These are phyloP conservation scores for Prionailurus bengalensis DNA, from an alignment of 2,113 vertebrate species.

Conservation along the genomic window DNA sequence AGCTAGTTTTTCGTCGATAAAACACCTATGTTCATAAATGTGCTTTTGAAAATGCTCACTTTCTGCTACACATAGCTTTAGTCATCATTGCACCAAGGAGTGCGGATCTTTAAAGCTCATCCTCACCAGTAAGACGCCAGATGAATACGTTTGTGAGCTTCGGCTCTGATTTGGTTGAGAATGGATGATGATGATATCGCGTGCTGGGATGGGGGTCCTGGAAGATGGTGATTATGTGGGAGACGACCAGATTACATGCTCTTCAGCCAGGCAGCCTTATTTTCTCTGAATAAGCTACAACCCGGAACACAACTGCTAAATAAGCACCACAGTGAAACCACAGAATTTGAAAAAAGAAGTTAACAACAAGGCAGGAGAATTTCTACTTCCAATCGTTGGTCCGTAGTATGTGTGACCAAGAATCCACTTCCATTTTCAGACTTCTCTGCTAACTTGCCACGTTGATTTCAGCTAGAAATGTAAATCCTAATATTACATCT, in stretches of 20 bases:
- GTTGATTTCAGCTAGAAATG: not conserved
- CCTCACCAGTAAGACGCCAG: not conserved
- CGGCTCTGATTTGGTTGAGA: not conserved
- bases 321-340: not conserved
- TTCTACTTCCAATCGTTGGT: not conserved
- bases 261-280: not conserved
- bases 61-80: constrained; percentile 50
- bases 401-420: not conserved
- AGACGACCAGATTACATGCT: constrained; percentile 18
- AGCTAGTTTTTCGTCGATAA: constrained; percentile 43
- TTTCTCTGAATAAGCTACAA: constrained; percentile 44
- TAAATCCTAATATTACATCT: not conserved
- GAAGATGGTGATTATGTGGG: constrained; percentile 40
- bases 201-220: not conserved
- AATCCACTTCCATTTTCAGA: not conserved
- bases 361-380: not conserved
- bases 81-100: constrained; percentile 55
- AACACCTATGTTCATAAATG: constrained; percentile 16
- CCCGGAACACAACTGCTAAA: constrained; percentile 35
- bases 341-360: not conserved
- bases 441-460: not conserved
- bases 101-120: not conserved
- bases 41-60: constrained; percentile 44
- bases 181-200: not conserved
- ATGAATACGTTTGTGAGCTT: constrained; percentile 1